phyloP scores from a whole-genome alignment of 2,888 invertebrate genomes.

The Halocaridina rubra region DNA sequence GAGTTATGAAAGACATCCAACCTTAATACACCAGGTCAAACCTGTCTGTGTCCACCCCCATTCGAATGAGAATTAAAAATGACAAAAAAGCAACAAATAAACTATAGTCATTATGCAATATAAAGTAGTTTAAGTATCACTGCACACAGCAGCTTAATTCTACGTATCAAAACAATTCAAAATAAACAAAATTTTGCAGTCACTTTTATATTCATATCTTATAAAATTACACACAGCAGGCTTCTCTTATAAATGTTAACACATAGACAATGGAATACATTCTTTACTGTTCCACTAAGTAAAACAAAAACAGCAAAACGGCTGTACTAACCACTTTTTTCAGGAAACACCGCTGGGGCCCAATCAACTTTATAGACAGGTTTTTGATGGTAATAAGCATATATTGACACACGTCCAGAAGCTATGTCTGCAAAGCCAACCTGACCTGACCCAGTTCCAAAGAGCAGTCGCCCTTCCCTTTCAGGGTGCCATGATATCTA shows the following conservation, averaged over 20 bases:
- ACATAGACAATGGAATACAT: not conserved
- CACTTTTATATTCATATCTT: not conserved
- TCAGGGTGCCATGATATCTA: constrained; percentile 59
- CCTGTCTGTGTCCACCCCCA: too few relatives aligned
- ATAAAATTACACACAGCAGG: not conserved
- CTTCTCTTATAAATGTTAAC: not conserved
- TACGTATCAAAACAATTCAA: not conserved
- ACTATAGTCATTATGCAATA: too few relatives aligned
- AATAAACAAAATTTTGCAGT: not conserved
- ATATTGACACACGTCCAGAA: constrained; percentile 21
- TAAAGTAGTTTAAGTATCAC: too few relatives aligned
- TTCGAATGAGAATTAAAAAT: too few relatives aligned
- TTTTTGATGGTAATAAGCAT: constrained; percentile 58
- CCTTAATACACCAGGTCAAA: too few relatives aligned
- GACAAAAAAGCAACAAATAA: too few relatives aligned
- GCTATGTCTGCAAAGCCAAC: constrained; percentile 48
- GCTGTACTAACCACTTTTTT: constrained; percentile 8
- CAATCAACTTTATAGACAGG: constrained; percentile 58
- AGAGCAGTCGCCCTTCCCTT: constrained; percentile 43
- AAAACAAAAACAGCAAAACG: not conserved
- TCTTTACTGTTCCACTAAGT: too few relatives aligned
- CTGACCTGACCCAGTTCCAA: constrained; percentile 56
- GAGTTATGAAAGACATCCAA: too few relatives aligned
- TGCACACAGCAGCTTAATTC: too few relatives aligned
- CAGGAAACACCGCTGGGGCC: constrained; percentile 44